Base-by-base conservation (phyloP, 2,797 vertebrate species). In the Lacerta bilineata region DNA sequence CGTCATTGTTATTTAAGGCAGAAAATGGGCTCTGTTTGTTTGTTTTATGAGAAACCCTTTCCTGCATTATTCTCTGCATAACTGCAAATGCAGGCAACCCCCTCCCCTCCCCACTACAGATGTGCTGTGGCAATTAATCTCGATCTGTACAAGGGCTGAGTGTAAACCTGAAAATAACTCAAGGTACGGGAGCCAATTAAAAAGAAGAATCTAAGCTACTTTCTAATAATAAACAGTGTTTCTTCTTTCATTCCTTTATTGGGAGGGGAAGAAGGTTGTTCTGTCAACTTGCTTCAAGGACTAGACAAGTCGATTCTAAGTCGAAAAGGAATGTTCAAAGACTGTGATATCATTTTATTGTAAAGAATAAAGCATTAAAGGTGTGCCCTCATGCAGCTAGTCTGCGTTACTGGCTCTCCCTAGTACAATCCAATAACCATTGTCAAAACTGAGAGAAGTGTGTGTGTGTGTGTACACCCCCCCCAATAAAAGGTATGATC, bases 1-100 rank as follows among this genome's bases (percentile, higher is more conserved):
- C 97, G 96, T 97, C 97, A 97, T 84, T 94, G 95, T 92, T 95
- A 91, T 95, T 96, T 92, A 91, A 86, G 89, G 91, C 80, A 96
- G 90, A 94, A 92, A 92, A 91, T 2, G 4, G 90, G 72, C 88
- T 92, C 89, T 95, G 95, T 91, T 95, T 94, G 17, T 6, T 80
- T 39, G 20, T 41, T 87, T 46, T 72, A 94, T 92, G 91, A 80
- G 90, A 95, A 83, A 43, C 77, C 75, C 90, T 85, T 84, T 90
- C 41, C 11, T 18, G 84, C 11, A 2, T 59, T 93, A 91, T 90
- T 90, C 61, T 94, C 85, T 86, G 88, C 91, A 89, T 87, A 92
- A 83, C 20, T 66, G 25, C 87, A 90, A 88, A 90, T 77, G 88
- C 20, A 83, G 25, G 88, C 87, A 92, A 94, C 83, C 55, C 68